Evolutionary conservation across 1,140 invertebrate genomes (phyloP), one percentile per base, ranked within the genome.

Genomic region (Pseudachorutes palmiensis): DNA sequence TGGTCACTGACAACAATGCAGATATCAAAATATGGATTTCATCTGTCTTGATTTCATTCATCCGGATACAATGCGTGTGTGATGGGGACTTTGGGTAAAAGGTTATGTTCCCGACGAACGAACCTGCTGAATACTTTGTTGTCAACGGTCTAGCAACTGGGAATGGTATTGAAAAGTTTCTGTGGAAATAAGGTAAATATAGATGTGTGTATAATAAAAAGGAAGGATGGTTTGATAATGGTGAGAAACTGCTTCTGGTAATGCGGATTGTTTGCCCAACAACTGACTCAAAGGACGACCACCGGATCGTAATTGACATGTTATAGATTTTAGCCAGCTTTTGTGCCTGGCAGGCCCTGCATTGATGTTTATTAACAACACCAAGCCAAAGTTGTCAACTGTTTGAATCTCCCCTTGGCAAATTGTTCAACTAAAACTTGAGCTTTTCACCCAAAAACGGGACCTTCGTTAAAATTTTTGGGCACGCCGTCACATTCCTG

Each of bases 21-120:
- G 51, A 55, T 55, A 55, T 55, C 51, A 55, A 55, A 55, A 55
- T 55, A 55, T 55, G 51, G 51, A 55, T 55, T 55, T 55, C 51
- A 14, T 16, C 51, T 14, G 51, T 55, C 51, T 26, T 55, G 14
- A 55, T 55, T 55, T 22, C 12, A 55, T 55, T 55, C 14, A n/a
- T n/a, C n/a, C n/a, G n/a, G n/a, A n/a, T n/a, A n/a, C n/a, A n/a
- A n/a, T n/a, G n/a, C n/a, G n/a, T n/a, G n/a, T n/a, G n/a, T n/a
- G n/a, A n/a, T n/a, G n/a, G n/a, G n/a, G n/a, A n/a, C n/a, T n/a
- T n/a, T n/a, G n/a, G n/a, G n/a, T n/a, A n/a, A n/a, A n/a, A n/a
- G n/a, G 19, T 41, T 41, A 19, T 41, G 36, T 41, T 41, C 5
- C 5, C 36, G 19, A 41, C 19, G 36, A 19, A 19, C 36, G 36